Base-by-base conservation (phyloP, 1,140 invertebrate species). In the Drosophila neocordata region DNA sequence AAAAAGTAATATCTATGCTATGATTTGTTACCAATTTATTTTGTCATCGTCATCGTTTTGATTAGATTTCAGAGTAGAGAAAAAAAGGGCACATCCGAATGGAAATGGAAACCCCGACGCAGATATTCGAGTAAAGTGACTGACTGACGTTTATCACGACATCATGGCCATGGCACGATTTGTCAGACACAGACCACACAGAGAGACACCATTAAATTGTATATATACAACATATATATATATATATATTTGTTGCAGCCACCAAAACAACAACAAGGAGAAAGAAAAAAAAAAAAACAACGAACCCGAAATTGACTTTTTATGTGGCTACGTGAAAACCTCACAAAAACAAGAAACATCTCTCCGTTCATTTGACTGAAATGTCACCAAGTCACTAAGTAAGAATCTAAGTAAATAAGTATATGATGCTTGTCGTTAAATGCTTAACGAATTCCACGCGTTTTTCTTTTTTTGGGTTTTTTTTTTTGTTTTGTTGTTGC, bases 91-190 rank as follows among this genome's bases (percentile, higher is more conserved):
- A 67, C 65, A 51, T 62, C 52, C 18, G 22, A 38, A n/a, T n/a
- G n/a, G n/a, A n/a, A 20, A 22, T 48, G 63, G 22, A 51, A 48
- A 11, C n/a, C 8, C 41, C 15, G 8, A 48, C 41, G 4, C 41
- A 48, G 41, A 48, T 48, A 12, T 48, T 7, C 18, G 41, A 20
- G 41, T 12, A 20, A 48, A 48, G 41, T 20, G 70, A 75, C 67
- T 84, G 79, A 84, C 81, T 80, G 80, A 87, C 82, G 74, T 74
- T 87, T 85, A 87, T 87, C 82, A 87, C 69, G 78, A 78, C 72
- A 66, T 72, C 74, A 69, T 62, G 63, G 57, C 53, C 53, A 72
- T 59, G 76, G 76, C 69, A 85, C 82, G 82, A 85, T 85, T 85
- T 85, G 81, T 85, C 81, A 85, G 64, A 67, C 57, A 60, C 15